A percentile compares a stretch with the other conserved stretches of the same genome.
phyloP scores from a whole-genome alignment of 2,797 vertebrate genomes.

The Chloroceryle amazona region DNA sequence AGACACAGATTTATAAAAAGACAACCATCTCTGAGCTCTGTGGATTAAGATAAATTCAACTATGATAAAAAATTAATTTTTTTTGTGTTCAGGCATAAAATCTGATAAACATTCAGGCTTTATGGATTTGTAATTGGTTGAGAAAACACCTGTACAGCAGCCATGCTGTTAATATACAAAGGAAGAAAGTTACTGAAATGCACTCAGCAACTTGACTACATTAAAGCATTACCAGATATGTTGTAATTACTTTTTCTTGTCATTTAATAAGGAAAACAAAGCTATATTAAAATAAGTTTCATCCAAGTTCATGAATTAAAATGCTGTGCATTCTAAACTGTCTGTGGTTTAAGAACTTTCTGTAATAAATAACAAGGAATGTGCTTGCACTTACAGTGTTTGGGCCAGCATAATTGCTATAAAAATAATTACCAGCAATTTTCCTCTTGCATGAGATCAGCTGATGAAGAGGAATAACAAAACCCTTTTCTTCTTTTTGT shows the following conservation, averaged over 20 bases:
- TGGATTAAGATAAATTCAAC: background rate
- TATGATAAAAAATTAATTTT: background rate
- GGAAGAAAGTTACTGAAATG: conserved; percentile 20
- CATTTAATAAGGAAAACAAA: conserved; percentile 60
- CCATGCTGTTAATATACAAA: background rate
- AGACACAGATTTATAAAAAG: background rate
- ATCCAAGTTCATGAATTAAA: conserved; percentile 61
- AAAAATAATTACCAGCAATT: conserved; percentile 77
- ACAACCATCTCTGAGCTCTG: background rate
- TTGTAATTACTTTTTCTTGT: conserved; percentile 55
- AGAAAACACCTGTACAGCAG: conserved; percentile 15
- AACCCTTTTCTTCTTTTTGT: conserved; percentile 65
- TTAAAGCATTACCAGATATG: conserved; percentile 27
- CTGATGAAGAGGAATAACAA: conserved; percentile 71
- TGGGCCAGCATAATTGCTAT: conserved; percentile 63
- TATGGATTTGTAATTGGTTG: conserved; percentile 1
- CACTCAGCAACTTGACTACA: conserved; percentile 21
- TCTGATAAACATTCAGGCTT: conserved; percentile 22
- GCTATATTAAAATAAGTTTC: conserved; percentile 65
- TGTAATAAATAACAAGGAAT: conserved; percentile 64
- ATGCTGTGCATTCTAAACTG: conserved; percentile 41
- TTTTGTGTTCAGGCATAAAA: conserved; percentile 9
- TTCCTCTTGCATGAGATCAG: conserved; percentile 74
- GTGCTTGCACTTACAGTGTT: conserved; percentile 61
- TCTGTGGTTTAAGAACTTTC: conserved; percentile 48